Evolutionary conservation across 2,888 invertebrate species (phyloP).

Genomic region (Plagodis pulveraria): DNA sequence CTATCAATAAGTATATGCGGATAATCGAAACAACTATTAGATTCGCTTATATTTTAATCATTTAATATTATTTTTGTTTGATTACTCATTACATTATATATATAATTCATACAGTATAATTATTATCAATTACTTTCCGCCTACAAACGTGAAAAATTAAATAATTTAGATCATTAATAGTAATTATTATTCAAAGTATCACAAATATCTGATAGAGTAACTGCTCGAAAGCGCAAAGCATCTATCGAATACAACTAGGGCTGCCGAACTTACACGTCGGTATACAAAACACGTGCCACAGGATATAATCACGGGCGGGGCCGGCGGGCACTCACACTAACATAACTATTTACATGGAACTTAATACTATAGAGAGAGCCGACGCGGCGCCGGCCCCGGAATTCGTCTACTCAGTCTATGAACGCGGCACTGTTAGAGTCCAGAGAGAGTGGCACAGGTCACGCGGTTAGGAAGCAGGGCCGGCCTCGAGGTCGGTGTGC

Average conservation of each 20-base stretch:
- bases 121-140: slow-evolving; percentile 69
- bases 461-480: not conserved
- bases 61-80: no score
- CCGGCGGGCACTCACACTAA: slow-evolving; percentile 22
- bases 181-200: slow-evolving; percentile 83
- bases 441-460: slow-evolving; percentile 33
- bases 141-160: slow-evolving; percentile 83
- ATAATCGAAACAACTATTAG: slow-evolving; percentile 46
- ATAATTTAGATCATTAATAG: slow-evolving; percentile 83
- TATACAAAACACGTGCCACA: slow-evolving; percentile 35
- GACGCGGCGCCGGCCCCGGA: slow-evolving; percentile 15
- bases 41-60: slow-evolving; percentile 79
- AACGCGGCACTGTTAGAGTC: not conserved
- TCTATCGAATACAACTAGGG: slow-evolving; percentile 60
- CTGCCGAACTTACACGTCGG: slow-evolving; percentile 42
- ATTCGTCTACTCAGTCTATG: slow-evolving; percentile 10
- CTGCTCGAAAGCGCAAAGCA: slow-evolving; percentile 78
- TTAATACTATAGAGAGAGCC: slow-evolving; percentile 32
- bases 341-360: slow-evolving; percentile 32
- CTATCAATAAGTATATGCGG: not conserved
- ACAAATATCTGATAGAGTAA: slow-evolving; percentile 81
- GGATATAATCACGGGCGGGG: slow-evolving; percentile 45
- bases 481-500: slow-evolving; percentile 62
- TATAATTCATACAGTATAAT: slow-evolving; percentile 72
- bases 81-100: slow-evolving; percentile 60